Evolutionary conservation across 2,113 vertebrate species (phyloP).

Genomic region (Zosterops hypoxanthus): DNA sequence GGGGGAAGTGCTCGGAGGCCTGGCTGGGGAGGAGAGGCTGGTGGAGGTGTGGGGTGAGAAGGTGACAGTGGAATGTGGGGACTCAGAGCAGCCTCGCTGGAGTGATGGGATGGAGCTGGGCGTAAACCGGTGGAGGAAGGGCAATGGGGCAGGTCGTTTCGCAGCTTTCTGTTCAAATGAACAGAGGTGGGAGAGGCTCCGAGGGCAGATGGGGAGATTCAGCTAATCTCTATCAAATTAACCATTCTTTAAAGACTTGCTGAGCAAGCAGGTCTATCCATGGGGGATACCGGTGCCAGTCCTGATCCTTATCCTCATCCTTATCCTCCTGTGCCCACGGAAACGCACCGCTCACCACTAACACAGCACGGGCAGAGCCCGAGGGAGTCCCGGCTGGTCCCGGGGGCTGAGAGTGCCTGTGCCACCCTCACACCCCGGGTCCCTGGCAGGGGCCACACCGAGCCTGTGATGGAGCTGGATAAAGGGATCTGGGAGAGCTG

Average conservation of each 20-base stretch:
- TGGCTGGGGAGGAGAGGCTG: not conserved
- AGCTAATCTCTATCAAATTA: not conserved
- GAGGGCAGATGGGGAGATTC: not conserved
- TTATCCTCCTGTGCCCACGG: not conserved
- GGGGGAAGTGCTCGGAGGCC: not conserved
- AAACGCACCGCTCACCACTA: fast-evolving
- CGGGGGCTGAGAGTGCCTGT: not conserved
- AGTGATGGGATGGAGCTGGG: not conserved
- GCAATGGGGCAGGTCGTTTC: not conserved
- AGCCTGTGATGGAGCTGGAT: not conserved
- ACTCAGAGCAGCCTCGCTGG: not conserved
- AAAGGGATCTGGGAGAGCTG: not conserved
- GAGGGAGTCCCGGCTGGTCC: not conserved
- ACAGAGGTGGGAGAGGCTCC: not conserved
- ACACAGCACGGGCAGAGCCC: fast-evolving
- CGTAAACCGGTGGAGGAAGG: not conserved
- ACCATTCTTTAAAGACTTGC: not conserved
- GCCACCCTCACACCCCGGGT: fast-evolving
- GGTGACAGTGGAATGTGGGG: not conserved
- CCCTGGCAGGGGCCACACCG: not conserved
- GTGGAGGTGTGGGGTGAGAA: not conserved
- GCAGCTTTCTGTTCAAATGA: not conserved
- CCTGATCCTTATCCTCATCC: not conserved
- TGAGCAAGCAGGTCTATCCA: not conserved
- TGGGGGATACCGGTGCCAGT: not conserved